These are phyloP conservation scores for Tenthredo amoena DNA, from an alignment of 2,888 invertebrate species.

Conservation along the genomic window DNA sequence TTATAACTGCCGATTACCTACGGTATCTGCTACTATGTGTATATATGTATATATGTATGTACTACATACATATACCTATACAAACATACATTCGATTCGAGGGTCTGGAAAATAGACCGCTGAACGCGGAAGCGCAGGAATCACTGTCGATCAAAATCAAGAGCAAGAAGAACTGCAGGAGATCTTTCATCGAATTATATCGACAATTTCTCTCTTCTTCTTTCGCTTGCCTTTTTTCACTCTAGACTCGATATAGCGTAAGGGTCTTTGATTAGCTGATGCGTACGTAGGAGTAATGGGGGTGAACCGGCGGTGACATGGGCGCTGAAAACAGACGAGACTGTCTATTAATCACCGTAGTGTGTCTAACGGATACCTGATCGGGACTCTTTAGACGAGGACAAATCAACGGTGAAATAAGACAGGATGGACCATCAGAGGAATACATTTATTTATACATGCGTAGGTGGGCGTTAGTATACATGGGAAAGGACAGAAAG, in stretches of 20 bases:
- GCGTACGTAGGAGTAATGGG: conserved; percentile 63
- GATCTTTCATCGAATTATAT: neutral
- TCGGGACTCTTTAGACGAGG: conserved; percentile 66
- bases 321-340: conserved; percentile 63
- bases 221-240: neutral
- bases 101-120: neutral
- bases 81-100: neutral
- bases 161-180: neutral
- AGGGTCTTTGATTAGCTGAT: neutral
- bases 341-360: conserved; percentile 67
- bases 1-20: conserved; percentile 25
- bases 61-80: neutral
- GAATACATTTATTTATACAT: neutral
- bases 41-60: neutral
- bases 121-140: neutral
- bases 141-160: neutral
- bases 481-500: conserved; percentile 7
- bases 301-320: conserved; percentile 59
- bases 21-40: neutral
- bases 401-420: conserved; percentile 62
- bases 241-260: neutral
- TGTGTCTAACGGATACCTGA: conserved; percentile 48
- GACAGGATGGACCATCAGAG: conserved; percentile 33
- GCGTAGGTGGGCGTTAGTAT: neutral
- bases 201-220: neutral